Base-by-base conservation (phyloP, 1,140 invertebrate genomes). In the Brevipalpus yothersi region DNA sequence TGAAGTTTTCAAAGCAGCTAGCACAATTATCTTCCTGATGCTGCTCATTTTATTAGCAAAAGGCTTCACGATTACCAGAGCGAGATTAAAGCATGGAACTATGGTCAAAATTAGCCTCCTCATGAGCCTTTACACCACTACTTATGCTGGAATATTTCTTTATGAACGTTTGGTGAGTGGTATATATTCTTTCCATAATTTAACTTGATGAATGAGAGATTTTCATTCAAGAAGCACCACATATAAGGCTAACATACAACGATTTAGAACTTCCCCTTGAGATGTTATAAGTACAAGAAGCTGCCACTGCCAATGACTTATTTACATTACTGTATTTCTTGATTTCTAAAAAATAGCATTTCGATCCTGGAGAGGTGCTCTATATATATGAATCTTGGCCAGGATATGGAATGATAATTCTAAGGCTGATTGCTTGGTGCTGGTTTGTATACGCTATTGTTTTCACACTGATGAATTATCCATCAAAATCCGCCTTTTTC, bases 381-480 rank as follows among this genome's bases (percentile, higher is more conserved):
- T 92, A 93, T 67, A 71, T 87, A 40, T 93, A 88, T 65, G 87
- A 93, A 72, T 86, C 83, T 63, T 81, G 83, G 1, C 82, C 85
- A 3, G 89, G 88, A 0, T 90, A 90, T 65, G 79, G 80, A 0
- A 69, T 93, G 3, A 77, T 91, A n/a, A 74, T 76, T 11, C 69
- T 93, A 23, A 76, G 85, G 60, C 69, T 89, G 0, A 62, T 79
- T 4, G 85, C 82, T 0, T 94, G 86, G 85, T 71, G 78, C 53
- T 83, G 87, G 72, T 91, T 91, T 70, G 75, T 83, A 4, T 81
- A 84, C 66, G 80, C 84, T 4, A 82, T 79, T 13, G 78, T 82
- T 67, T 86, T 83, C 72, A 92, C 83, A 4, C 72, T 83, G 61
- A 87, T 79, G 68, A 83, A 82, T 67, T 89, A 81, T 72, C 84